phyloP scores from a whole-genome alignment of 1,140 invertebrate species.

The Brachionus plicatilis region DNA sequence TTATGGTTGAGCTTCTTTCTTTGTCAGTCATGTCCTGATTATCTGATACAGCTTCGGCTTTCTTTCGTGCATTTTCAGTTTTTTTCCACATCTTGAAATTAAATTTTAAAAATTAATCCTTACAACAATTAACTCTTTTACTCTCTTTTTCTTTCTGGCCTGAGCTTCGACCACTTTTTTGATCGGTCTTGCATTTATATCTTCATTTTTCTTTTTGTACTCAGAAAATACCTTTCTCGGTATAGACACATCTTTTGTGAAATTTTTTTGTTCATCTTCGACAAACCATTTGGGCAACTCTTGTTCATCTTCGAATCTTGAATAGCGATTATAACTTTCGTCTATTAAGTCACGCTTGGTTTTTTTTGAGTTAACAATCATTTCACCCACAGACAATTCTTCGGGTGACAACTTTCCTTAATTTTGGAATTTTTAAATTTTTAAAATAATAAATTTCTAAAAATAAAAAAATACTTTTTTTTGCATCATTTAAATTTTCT shows the following conservation, averaged over 20 bases:
- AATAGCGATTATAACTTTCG: constrained; percentile 50
- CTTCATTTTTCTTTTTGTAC: constrained; percentile 65
- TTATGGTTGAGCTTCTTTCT: constrained; percentile 85
- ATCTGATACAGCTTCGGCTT: constrained; percentile 82
- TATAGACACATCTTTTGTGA: constrained; percentile 70
- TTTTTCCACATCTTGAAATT: constrained; percentile 60
- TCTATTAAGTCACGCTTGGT: constrained; percentile 52
- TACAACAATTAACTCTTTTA: constrained; percentile 46
- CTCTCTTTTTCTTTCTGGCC: constrained; percentile 86
- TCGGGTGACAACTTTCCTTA: constrained; percentile 41
- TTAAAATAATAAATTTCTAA: background rate
- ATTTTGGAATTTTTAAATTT: background rate
- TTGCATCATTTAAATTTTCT: background rate
- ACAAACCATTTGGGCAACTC: constrained; percentile 88
- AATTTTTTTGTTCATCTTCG: constrained; percentile 85
- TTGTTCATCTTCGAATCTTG: constrained; percentile 64
- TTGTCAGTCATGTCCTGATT: constrained; percentile 77
- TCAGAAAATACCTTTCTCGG: constrained; percentile 63
- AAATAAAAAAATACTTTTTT: background rate
- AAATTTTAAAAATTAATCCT: background rate
- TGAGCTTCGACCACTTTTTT: constrained; percentile 98
- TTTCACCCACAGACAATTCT: constrained; percentile 49
- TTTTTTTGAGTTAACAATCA: constrained; percentile 51
- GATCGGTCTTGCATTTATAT: constrained; percentile 85
- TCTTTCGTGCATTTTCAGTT: constrained; percentile 89